A percentile compares a stretch with the other conserved stretches of the same genome.
Conservation (phyloP, 2,113 vertebrate genomes). For the Brachypodius melanocephalos region DNA sequence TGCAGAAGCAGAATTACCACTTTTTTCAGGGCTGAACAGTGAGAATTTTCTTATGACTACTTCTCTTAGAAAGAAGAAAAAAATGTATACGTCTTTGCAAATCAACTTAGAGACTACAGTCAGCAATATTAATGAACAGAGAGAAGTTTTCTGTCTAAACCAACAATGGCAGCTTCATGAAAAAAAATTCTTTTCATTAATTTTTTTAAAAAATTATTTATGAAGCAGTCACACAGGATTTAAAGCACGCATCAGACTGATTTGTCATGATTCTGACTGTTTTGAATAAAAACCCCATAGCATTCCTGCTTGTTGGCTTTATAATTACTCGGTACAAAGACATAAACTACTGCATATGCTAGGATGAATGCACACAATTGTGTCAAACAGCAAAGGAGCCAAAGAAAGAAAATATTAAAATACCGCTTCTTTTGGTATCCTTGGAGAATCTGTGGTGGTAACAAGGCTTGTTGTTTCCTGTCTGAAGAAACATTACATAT, state of each 20-base stretch:
- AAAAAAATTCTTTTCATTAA: neutral
- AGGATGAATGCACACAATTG: neutral
- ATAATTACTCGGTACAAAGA: neutral
- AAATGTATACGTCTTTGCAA: neutral
- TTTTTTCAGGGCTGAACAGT: constrained; percentile 10
- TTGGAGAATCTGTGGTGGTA: constrained; percentile 1
- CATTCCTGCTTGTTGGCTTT: neutral
- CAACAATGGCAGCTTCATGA: neutral
- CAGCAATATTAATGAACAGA: constrained; percentile 30
- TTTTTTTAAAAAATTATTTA: neutral
- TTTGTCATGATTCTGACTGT: neutral
- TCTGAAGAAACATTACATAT: neutral
- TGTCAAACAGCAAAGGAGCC: neutral
- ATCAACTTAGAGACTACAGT: constrained; percentile 10
- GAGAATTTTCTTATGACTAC: neutral
- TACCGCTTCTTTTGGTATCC: neutral
- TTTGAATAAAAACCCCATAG: neutral
- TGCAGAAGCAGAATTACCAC: constrained; percentile 11
- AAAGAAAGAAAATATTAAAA: constrained; percentile 18
- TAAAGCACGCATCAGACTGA: neutral
- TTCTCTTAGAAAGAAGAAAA: neutral
- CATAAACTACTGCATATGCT: neutral
- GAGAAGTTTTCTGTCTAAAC: constrained; percentile 4
- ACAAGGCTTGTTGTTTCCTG: neutral
- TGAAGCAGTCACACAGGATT: neutral